These are phyloP conservation scores for Polietes domitor DNA, from an alignment of 2,888 invertebrate genomes.

Conservation along the genomic window DNA sequence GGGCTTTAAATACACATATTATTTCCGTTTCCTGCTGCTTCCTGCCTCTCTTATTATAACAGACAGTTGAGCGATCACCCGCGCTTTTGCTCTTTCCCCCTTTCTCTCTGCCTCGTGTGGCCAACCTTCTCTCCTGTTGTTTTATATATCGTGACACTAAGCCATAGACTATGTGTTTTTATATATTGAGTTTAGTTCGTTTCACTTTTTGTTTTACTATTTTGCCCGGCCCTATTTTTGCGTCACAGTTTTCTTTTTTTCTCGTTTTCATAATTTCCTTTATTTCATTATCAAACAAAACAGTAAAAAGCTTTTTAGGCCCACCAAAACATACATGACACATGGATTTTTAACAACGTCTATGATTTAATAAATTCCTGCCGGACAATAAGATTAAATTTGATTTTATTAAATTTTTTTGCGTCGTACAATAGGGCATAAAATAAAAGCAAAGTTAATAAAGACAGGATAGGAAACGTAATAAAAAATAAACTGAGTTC, in stretches of 20 bases:
- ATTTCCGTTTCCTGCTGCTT: slow-evolving; percentile 23
- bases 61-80: background rate
- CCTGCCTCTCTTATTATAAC: background rate
- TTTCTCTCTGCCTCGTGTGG: background rate
- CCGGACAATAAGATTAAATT: background rate
- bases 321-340: background rate
- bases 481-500: background rate
- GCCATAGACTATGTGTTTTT: slow-evolving; percentile 7
- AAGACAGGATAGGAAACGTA: background rate
- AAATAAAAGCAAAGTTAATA: no score
- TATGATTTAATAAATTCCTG: slow-evolving; percentile 5
- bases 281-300: slow-evolving; percentile 45
- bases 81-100: background rate
- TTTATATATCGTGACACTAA: slow-evolving; percentile 35
- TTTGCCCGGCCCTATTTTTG: background rate
- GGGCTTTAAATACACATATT: background rate
- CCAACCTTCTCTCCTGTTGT: background rate
- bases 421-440: background rate
- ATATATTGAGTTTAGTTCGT: slow-evolving; percentile 11
- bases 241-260: slow-evolving; percentile 12
- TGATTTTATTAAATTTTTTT: slow-evolving; percentile 9
- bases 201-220: background rate
- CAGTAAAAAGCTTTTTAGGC: slow-evolving; percentile 36
- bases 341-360: background rate
- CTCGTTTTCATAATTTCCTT: slow-evolving; percentile 37